phyloP scores from a whole-genome alignment of 2,797 vertebrate genomes.

The Phoeniculus purpureus region DNA sequence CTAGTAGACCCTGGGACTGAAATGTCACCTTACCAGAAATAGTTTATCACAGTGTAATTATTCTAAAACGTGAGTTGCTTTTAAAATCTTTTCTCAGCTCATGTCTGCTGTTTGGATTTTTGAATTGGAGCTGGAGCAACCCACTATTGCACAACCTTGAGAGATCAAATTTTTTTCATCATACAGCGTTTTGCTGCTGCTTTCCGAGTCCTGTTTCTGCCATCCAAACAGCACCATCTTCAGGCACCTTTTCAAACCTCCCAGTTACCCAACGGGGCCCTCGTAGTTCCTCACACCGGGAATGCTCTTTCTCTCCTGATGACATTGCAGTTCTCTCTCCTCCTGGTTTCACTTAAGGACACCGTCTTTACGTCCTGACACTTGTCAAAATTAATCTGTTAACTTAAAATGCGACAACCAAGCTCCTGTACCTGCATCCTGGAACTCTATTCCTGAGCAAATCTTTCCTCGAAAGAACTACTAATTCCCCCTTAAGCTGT shows the following conservation, averaged over 20 bases:
- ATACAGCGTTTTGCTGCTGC: background rate
- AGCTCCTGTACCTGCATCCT: background rate
- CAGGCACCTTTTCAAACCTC: constrained; percentile 30
- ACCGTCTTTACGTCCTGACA: background rate
- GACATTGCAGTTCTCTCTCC: background rate
- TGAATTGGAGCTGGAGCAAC: background rate
- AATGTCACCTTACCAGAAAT: background rate
- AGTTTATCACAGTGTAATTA: background rate
- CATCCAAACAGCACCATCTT: constrained; percentile 71
- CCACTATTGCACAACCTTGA: background rate
- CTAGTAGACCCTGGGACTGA: rapidly evolving
- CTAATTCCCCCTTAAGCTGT: background rate
- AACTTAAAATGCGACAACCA: background rate
- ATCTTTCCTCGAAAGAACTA: background rate
- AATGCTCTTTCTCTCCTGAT: background rate
- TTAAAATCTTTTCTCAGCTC: background rate
- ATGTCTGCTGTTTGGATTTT: background rate
- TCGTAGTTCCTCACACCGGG: rapidly evolving
- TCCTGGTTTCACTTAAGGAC: background rate
- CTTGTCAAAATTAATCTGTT: background rate
- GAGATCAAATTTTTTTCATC: background rate
- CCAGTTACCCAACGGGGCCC: rapidly evolving
- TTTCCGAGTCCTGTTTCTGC: background rate
- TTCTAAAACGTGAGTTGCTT: background rate
- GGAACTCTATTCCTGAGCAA: background rate